A percentile compares a stretch with the other conserved stretches of the same genome.
These are phyloP conservation scores for Cyrtorhinus lividipennis DNA, from an alignment of 1,140 invertebrate species.

Conservation along the genomic window DNA sequence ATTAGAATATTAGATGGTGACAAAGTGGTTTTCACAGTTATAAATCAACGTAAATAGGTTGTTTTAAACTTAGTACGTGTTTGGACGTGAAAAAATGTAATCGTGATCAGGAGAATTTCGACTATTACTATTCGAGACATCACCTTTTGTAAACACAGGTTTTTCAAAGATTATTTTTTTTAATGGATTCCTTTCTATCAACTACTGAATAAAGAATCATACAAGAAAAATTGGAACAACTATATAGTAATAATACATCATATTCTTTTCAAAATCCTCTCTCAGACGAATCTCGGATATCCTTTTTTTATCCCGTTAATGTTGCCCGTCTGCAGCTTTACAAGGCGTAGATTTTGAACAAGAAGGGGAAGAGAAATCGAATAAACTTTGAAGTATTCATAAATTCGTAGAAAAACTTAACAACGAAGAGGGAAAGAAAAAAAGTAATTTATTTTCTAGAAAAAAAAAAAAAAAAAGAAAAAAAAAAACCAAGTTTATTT, in stretches of 20 bases:
- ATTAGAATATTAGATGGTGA: too few species aligned
- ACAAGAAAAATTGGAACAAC: slow-evolving; percentile 15
- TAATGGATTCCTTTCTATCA: neutral
- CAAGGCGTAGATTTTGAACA: slow-evolving; percentile 16
- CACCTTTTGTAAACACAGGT: slow-evolving; percentile 8
- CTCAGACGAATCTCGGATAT: slow-evolving; percentile 20
- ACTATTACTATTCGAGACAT: neutral
- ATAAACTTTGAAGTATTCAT: neutral
- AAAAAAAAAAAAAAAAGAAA: slow-evolving; percentile 7
- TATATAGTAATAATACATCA: slow-evolving; percentile 16
- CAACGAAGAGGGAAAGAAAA: neutral
- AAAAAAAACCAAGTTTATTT: too few species aligned
- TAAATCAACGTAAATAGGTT: too few species aligned
- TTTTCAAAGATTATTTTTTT: neutral
- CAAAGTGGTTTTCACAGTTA: too few species aligned
- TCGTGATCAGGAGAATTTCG: too few species aligned
- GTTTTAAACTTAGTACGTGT: too few species aligned
- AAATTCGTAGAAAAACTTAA: neutral
- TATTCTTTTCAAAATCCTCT: slow-evolving; percentile 21
- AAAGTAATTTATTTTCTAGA: neutral
- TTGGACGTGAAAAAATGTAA: too few species aligned
- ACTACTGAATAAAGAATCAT: slow-evolving; percentile 18
- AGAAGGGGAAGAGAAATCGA: slow-evolving; percentile 11
- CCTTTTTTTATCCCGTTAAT: slow-evolving; percentile 13
- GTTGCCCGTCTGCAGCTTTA: slow-evolving; percentile 21